A percentile compares a stretch with the other conserved stretches of the same genome.
phyloP scores from a whole-genome alignment of 2,797 vertebrate species.

The Austrolebias charrua region DNA sequence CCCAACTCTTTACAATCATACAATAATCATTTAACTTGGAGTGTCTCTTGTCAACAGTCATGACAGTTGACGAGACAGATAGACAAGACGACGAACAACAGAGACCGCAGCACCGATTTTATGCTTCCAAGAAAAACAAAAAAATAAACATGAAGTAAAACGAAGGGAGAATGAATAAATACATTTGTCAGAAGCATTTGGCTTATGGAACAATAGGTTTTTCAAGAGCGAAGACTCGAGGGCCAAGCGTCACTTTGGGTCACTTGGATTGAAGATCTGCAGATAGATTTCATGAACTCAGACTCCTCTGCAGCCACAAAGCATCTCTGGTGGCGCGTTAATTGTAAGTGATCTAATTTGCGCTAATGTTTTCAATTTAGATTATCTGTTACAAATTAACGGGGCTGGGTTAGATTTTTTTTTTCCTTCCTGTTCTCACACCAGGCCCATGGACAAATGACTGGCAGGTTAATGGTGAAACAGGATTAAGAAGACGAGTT shows the following conservation, averaged over 20 bases:
- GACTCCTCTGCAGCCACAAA: constrained; percentile 17
- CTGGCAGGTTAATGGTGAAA: constrained; percentile 58
- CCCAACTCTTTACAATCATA: constrained; percentile 64
- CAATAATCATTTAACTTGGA: constrained; percentile 72
- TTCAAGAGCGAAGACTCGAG: constrained; percentile 35
- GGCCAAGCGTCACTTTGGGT: constrained; percentile 58
- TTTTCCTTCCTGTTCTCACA: constrained; percentile 22
- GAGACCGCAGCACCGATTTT: constrained; percentile 30
- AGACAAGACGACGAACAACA: constrained; percentile 63
- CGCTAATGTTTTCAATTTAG: constrained; percentile 40
- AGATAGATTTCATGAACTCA: constrained; percentile 18
- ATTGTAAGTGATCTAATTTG: constrained; percentile 41
- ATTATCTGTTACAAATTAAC: constrained; percentile 44
- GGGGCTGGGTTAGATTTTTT: constrained; percentile 37
- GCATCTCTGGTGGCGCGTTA: constrained; percentile 15
- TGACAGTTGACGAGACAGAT: constrained; percentile 64
- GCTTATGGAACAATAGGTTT: constrained; percentile 60
- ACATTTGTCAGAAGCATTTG: constrained; percentile 74
- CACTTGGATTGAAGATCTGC: constrained; percentile 36
- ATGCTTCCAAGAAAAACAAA: constrained; percentile 38
- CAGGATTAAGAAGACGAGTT: constrained; percentile 62
- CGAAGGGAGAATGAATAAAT: constrained; percentile 68
- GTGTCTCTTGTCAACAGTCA: constrained; percentile 57
- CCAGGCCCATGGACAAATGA: constrained; percentile 24
- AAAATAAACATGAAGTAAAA: constrained; percentile 29